Percentiles rank a stretch among this genome's conserved stretches.
These are phyloP conservation scores for Ischnus inquisitorius DNA, from an alignment of 2,888 invertebrate species.

Conservation along the genomic window DNA sequence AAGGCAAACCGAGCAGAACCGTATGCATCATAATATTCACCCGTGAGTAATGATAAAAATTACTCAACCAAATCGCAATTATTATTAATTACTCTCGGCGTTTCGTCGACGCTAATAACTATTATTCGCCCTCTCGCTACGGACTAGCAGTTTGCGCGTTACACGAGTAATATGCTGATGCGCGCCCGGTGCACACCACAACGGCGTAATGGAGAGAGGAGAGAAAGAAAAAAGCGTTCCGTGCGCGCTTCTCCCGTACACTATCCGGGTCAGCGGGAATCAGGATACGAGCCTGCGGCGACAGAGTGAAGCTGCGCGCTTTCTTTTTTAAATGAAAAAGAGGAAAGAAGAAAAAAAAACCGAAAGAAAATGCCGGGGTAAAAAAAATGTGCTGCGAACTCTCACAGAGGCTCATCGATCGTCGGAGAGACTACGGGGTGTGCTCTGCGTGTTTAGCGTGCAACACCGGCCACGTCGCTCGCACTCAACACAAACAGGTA, in stretches of 20 bases:
- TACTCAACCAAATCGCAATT: constrained; percentile 51
- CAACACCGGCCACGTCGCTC: background rate
- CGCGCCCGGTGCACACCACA: constrained; percentile 9
- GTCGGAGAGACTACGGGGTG: background rate
- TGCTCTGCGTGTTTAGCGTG: constrained; percentile 37
- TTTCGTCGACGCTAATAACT: constrained; percentile 56
- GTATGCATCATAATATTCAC: constrained; percentile 36
- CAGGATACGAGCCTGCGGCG: background rate
- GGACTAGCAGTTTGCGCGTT: constrained; percentile 56
- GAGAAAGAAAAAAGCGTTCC: background rate
- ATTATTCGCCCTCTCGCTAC: constrained; percentile 50
- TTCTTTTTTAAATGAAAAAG: constrained; percentile 3
- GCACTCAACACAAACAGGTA: constrained; percentile 5
- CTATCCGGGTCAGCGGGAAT: constrained; percentile 46
- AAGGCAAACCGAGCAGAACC: constrained; percentile 4
- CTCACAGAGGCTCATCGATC: constrained; percentile 33
- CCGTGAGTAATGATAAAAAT: constrained; percentile 45
- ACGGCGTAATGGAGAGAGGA: background rate
- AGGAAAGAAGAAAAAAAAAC: constrained; percentile 1
- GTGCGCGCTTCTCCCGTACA: background rate
- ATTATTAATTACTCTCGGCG: constrained; percentile 53
- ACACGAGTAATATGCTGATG: constrained; percentile 60
- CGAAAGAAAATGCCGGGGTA: background rate
- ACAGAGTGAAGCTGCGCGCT: constrained; percentile 10
- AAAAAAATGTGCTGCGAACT: constrained; percentile 8